Percentiles rank a stretch among this genome's conserved stretches.
Conservation (phyloP, 2,113 vertebrate species). For the Ondatra zibethicus region DNA sequence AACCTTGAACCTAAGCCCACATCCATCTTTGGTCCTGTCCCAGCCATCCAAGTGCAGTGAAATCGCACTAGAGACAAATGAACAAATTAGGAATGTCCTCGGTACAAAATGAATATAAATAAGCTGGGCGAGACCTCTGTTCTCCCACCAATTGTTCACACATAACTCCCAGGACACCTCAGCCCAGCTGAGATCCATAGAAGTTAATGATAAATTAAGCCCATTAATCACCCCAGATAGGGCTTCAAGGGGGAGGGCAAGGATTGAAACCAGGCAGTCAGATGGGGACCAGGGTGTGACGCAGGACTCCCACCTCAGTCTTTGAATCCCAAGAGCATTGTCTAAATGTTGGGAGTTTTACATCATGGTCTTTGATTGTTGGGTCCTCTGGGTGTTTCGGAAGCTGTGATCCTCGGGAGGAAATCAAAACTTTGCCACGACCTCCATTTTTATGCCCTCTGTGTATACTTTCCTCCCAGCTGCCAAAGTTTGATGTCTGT, state of each 20-base stretch:
- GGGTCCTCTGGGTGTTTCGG: background rate
- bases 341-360: background rate
- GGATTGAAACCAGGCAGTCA: background rate
- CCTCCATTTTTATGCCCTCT: background rate
- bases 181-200: background rate
- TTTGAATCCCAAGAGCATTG: background rate
- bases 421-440: background rate
- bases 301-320: background rate
- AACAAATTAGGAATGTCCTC: slow-evolving; percentile 63
- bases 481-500: rapidly evolving
- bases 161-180: background rate
- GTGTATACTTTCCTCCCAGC: background rate
- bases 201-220: slow-evolving; percentile 74
- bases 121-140: slow-evolving; percentile 2
- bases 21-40: background rate
- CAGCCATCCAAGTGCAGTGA: background rate
- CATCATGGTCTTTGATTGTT: background rate
- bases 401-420: background rate
- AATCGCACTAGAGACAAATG: slow-evolving; percentile 55
- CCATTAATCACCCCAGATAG: slow-evolving; percentile 72
- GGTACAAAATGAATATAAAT: slow-evolving; percentile 65
- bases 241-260: rapidly evolving
- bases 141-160: background rate
- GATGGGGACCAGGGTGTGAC: background rate
- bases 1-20: background rate